Evolutionary conservation across 1,140 invertebrate genomes (phyloP).

Genomic region (Penaeus japonicus): DNA sequence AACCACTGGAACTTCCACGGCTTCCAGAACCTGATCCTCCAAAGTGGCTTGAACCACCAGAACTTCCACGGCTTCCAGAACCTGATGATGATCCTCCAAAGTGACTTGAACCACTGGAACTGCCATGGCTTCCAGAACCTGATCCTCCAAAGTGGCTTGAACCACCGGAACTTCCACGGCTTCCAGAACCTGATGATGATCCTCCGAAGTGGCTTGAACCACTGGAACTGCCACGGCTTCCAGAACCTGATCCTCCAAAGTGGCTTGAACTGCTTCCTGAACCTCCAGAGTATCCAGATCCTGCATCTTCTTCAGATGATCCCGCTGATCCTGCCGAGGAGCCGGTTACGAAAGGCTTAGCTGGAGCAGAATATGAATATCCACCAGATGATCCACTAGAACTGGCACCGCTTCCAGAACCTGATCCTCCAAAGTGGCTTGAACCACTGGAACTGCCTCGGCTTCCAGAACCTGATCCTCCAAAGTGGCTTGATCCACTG

Average conservation of each 20-base stretch:
- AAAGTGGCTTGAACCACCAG: no score
- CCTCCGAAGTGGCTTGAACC: not conserved
- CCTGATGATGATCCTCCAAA: no score
- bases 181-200: not conserved
- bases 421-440: not conserved
- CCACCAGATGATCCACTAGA: constrained; percentile 17
- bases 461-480: not conserved
- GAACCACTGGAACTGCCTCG: constrained; percentile 29
- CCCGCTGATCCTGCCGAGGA: no score
- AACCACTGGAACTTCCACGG: no score
- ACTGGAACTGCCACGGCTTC: not conserved
- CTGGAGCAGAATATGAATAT: not conserved
- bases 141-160: not conserved
- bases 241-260: not conserved
- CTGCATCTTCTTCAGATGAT: not conserved
- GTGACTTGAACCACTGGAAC: not conserved
- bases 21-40: no score
- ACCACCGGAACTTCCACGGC: not conserved
- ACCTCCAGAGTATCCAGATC: not conserved
- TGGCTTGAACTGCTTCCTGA: no score
- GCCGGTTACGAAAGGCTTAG: not conserved
- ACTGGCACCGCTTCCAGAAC: not conserved
- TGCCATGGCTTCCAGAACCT: not conserved
- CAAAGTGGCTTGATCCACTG: not conserved
- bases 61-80: no score